These are phyloP conservation scores for Trogon melanurus DNA, from an alignment of 2,113 vertebrate species.

Conservation along the genomic window DNA sequence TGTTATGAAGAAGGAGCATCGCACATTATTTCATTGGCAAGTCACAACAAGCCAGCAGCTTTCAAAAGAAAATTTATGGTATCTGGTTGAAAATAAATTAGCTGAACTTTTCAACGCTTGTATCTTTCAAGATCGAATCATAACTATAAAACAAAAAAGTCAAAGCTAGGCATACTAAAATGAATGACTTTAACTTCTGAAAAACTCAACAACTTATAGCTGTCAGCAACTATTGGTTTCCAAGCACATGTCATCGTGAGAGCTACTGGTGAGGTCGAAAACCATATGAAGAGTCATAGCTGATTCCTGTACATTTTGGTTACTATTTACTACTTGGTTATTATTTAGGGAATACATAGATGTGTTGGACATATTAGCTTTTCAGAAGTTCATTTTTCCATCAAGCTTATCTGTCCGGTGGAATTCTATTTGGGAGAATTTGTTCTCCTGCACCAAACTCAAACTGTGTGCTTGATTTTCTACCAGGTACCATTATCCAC, in stretches of 20 bases:
- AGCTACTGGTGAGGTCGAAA: neutral
- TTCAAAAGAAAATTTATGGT: neutral
- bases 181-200: neutral
- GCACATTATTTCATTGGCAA: neutral
- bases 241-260: neutral
- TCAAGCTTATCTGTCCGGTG: neutral
- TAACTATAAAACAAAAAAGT: neutral
- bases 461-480: neutral
- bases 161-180: neutral
- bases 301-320: neutral
- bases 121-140: neutral
- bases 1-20: neutral
- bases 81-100: neutral
- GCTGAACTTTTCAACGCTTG: neutral
- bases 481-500: neutral
- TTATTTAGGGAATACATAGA: neutral
- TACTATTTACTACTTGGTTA: no score
- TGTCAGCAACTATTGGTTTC: neutral
- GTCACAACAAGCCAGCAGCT: neutral
- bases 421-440: neutral
- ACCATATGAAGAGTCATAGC: neutral
- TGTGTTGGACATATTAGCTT: neutral
- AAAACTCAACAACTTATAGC: neutral
- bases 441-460: neutral
- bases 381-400: neutral